Conservation (phyloP, 2,797 vertebrate species). For the Mycteria americana region DNA sequence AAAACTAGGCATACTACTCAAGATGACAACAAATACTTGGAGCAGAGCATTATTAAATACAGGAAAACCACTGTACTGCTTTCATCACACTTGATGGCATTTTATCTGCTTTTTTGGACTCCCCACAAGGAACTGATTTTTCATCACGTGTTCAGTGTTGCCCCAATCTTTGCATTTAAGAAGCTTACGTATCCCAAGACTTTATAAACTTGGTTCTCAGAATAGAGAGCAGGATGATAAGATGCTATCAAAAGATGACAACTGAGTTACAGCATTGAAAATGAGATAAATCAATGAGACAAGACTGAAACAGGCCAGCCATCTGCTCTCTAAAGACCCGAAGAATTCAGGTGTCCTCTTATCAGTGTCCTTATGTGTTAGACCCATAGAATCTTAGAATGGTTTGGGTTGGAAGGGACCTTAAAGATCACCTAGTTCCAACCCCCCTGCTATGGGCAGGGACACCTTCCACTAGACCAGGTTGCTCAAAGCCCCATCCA, state of each 20-base stretch:
- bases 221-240: background rate
- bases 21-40: background rate
- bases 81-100: background rate
- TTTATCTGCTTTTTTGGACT: background rate
- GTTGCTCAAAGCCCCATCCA: no score
- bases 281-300: background rate
- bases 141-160: fast-evolving
- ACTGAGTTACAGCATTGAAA: background rate
- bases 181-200: background rate
- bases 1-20: background rate
- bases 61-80: background rate
- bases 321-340: background rate
- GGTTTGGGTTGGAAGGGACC: no score
- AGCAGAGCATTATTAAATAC: background rate
- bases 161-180: background rate
- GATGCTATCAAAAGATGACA: background rate
- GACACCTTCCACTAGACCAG: no score
- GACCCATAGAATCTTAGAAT: no score
- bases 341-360: background rate
- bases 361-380: background rate
- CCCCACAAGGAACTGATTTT: background rate
- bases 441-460: no score
- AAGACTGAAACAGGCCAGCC: background rate
- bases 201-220: background rate
- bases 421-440: no score